Conservation (phyloP, 2,888 invertebrate genomes). For the Mayetiola destructor region DNA sequence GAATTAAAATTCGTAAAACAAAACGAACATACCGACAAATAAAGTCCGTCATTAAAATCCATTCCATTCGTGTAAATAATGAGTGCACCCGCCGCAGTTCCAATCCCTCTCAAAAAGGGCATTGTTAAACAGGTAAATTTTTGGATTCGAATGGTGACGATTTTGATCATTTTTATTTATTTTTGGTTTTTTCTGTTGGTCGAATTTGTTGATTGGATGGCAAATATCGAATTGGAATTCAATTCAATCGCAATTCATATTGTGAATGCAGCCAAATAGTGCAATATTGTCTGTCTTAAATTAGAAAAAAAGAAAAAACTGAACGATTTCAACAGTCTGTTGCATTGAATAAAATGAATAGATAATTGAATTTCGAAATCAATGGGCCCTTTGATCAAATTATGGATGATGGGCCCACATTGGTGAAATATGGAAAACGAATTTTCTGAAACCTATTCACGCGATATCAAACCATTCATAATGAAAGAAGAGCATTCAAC, state of each 20-base stretch:
- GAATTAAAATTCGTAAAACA: background rate
- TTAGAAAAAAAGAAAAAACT: too few species aligned
- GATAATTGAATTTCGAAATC: too few species aligned
- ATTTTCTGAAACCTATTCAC: too few species aligned
- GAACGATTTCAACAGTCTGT: too few species aligned
- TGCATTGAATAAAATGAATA: too few species aligned
- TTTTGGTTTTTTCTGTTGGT: background rate
- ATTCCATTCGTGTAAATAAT: constrained; percentile 16
- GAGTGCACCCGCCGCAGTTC: constrained; percentile 28
- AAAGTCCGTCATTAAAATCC: background rate
- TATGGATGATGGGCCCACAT: too few species aligned
- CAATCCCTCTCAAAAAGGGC: constrained; percentile 28
- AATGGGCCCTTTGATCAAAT: too few species aligned
- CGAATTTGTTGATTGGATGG: background rate
- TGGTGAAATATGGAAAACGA: background rate
- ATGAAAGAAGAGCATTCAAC: background rate
- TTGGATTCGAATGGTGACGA: background rate
- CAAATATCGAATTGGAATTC: background rate
- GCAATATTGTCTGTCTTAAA: too few species aligned
- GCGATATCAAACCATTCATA: too few species aligned
- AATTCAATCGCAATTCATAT: background rate
- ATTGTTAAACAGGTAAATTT: constrained; percentile 34
- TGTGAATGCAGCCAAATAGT: too few species aligned
- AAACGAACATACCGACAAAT: background rate
- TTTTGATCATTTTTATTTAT: background rate